Base-by-base conservation (phyloP, 2,113 vertebrate species). In the Rhynchomys soricoides region DNA sequence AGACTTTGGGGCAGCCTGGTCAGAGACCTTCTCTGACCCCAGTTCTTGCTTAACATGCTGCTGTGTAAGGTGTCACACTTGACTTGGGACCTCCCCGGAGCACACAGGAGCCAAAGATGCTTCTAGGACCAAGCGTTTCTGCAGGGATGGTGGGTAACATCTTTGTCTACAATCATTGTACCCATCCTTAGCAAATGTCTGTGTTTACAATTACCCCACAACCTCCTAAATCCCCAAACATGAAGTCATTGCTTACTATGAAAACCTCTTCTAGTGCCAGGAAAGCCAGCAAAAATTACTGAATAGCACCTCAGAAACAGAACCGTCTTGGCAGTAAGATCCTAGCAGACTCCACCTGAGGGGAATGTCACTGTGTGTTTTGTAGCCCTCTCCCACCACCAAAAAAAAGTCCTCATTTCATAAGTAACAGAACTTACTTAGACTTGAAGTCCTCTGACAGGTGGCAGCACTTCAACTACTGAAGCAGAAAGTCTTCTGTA, bases 361-460 rank as follows among this genome's bases (percentile, higher is more conserved):
- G 92, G 96, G 91, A 93, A 93, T 94, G 97, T 92, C 66, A 82
- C 40, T 57, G 95, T 75, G 96, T 71, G 96, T 77, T 97, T 95
- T 97, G 95, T 97, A 98, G 93, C 96, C 66, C 66, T 37, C 66
- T 34, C 13, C 66, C 31, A 68, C 66, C 66, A 37, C 66, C 96
- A 98, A 98, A 98, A 97, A 97, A 98, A 98, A 98, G 97, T 55
- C 98, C 97, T 92, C 96, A 96, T 97, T 97, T 98, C 98, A 64
- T 97, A 98, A 98, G 97, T 98, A 98, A 98, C 96, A 97, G 93
- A 97, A 98, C 93, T 98, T 98, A 98, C 98, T 98, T 98, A 98
- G 98, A 98, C 97, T 96, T 98, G 93, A 98, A 97, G 96, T 97
- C 3, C 97, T 98, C 96, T 98, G 98, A 98, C 98, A 98, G 97